Conservation (phyloP, 2,888 invertebrate genomes). For the Eupithecia centaureata region DNA sequence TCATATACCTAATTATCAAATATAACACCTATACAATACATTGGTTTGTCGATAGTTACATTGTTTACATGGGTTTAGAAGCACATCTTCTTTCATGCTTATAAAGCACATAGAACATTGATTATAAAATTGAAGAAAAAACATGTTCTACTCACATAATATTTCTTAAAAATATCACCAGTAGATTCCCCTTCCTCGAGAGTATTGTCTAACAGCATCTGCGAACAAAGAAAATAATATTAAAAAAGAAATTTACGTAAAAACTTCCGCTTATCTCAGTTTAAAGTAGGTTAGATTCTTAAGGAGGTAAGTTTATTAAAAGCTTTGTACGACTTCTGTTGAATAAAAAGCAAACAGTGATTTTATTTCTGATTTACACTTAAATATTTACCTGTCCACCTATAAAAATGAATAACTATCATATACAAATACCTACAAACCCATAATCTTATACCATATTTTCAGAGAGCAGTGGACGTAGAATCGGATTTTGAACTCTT, state of each 20-base stretch:
- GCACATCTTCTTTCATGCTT: background rate
- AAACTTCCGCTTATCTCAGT: slow-evolving; percentile 3
- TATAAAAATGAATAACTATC: background rate
- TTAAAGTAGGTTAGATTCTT: background rate
- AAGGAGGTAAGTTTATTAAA: background rate
- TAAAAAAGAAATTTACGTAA: background rate
- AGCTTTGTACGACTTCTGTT: background rate
- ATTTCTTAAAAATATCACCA: slow-evolving; percentile 71
- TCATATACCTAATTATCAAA: background rate
- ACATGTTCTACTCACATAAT: slow-evolving; percentile 63
- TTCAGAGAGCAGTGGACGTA: background rate
- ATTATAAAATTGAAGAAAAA: background rate
- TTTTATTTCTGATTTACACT: background rate
- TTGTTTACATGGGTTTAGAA: background rate
- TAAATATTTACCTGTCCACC: background rate
- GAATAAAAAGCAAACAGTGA: background rate
- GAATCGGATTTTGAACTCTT: background rate
- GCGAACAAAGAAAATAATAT: slow-evolving; percentile 45
- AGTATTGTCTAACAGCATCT: slow-evolving; percentile 77
- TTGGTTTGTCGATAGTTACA: background rate
- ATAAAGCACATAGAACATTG: background rate
- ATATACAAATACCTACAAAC: too few relatives aligned
- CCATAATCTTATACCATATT: background rate
- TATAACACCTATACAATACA: too few relatives aligned
- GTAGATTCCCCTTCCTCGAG: slow-evolving; percentile 52